phyloP scores from a whole-genome alignment of 2,888 invertebrate species.

The Drosophila pegasa region DNA sequence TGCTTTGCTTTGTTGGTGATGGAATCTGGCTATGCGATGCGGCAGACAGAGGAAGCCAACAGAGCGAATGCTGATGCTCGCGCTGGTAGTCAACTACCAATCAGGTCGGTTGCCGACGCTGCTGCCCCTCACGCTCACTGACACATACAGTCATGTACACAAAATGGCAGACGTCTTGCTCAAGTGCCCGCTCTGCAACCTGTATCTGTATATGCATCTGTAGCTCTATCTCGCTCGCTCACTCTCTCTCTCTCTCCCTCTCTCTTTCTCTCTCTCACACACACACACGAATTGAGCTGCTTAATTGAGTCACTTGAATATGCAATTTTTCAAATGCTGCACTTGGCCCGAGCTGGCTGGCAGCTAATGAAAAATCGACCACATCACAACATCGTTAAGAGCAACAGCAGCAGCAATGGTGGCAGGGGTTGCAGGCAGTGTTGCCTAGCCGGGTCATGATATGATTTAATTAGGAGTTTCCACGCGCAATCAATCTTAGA shows the following conservation, averaged over 20 bases:
- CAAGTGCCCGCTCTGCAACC: constrained; percentile 66
- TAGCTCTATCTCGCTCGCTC: constrained; percentile 21
- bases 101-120: constrained; percentile 78
- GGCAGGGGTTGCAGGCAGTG: constrained; percentile 13
- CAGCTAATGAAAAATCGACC: constrained; percentile 66
- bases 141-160: constrained; percentile 28
- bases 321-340: constrained; percentile 75
- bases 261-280: constrained; percentile 14
- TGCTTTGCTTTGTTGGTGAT: constrained; percentile 71
- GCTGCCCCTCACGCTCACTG: constrained; percentile 54
- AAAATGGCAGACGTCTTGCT: constrained; percentile 79
- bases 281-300: constrained; percentile 24
- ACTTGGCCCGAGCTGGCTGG: constrained; percentile 33
- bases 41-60: constrained; percentile 39
- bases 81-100: constrained; percentile 76
- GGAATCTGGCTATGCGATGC: constrained; percentile 69
- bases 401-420: constrained; percentile 15
- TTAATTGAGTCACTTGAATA: constrained; percentile 81
- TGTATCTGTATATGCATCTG: constrained; percentile 52
- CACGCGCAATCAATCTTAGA: constrained; percentile 82
- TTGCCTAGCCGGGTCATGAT: constrained; percentile 52
- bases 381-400: constrained; percentile 72
- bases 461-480: constrained; percentile 83
- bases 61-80: constrained; percentile 62
- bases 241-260: constrained; percentile 1